Base-by-base conservation (phyloP, 2,113 vertebrate species). In the Chaetorhynchus papuensis region DNA sequence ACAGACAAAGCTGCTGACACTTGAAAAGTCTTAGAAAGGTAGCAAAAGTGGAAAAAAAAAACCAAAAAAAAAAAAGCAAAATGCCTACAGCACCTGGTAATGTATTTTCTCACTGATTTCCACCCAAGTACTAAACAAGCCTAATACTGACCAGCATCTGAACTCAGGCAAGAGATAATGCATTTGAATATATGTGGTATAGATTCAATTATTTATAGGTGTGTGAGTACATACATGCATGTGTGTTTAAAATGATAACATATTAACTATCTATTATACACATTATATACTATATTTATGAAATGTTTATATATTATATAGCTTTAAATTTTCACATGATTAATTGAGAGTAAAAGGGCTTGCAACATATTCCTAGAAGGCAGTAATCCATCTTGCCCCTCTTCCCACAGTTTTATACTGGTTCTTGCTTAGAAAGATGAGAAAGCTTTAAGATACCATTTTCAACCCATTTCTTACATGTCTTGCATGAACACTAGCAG, bases 1-100 rank as follows among this genome's bases (percentile, higher is more conserved):
- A 90, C 56, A 84, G 66, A 87, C 52, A 94, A 97, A 96, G 80
- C 92, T 93, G 91, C 94, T 96, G 95, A 95, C 80, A 47, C 63
- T 45, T 96, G 63, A 92, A 92, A 94, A 85, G 89, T 72, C 77
- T 93, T 64, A 64, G 70, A 69, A 80, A 82, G 26, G 56, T 14
- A 87, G 65, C 49, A 92, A 57, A 94, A 94, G 39, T 31, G 61
- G 13, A 35, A 45, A 3, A 65, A 20, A 18, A 83, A 60, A 8
- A 2, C 12, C 23, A 77, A 65, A 61, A 57, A 3, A 89, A 81
- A 26, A 65, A 59, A 30, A 30, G 45, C 15, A 56, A 93, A 95
- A 74, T 30, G 49, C 27, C 78, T 61, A 87, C 57, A 93, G 86
- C 83, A 92, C 35, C 47, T 56, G 31, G 33, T 82, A 87, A 39